A percentile compares a stretch with the other conserved stretches of the same genome.
Conservation (phyloP, 2,797 vertebrate genomes). For the Dicrostonyx torquatus region DNA sequence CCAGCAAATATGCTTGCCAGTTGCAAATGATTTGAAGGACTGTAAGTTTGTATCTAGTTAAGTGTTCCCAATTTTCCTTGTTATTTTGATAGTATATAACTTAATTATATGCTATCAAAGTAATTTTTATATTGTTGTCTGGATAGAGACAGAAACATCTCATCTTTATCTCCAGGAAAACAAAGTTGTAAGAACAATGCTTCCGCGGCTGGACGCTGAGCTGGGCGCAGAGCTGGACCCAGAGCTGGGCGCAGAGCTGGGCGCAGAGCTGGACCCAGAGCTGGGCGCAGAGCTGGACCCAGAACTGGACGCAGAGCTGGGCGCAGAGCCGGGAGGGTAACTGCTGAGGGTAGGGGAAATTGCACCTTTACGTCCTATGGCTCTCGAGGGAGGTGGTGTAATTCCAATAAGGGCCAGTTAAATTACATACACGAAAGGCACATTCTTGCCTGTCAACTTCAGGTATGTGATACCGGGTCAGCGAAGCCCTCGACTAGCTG, state of each 20-base stretch:
- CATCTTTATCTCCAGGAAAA: not conserved
- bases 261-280: no score
- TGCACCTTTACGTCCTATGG: not conserved
- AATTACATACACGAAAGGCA: not conserved
- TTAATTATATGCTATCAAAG: not conserved
- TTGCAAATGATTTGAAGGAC: not conserved
- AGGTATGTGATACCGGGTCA: not conserved
- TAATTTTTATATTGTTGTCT: not conserved
- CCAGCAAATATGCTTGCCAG: slow-evolving; percentile 5
- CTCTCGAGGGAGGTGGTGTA: rapidly evolving
- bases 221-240: no score
- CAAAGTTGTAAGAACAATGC: not conserved
- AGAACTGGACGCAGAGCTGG: rapidly evolving
- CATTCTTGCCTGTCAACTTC: not conserved
- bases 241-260: rapidly evolving
- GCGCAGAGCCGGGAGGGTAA: no score
- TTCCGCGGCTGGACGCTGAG: not conserved
- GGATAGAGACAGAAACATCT: not conserved
- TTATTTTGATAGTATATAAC: slow-evolving; percentile 16
- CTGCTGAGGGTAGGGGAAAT: not conserved
- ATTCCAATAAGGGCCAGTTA: not conserved
- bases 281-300: not conserved
- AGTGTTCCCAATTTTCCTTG: not conserved
- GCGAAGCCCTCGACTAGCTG: not conserved
- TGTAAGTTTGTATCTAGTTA: not conserved